These are phyloP conservation scores for Pentalonia nigronervosa DNA, from an alignment of 1,140 invertebrate genomes.

Conservation along the genomic window DNA sequence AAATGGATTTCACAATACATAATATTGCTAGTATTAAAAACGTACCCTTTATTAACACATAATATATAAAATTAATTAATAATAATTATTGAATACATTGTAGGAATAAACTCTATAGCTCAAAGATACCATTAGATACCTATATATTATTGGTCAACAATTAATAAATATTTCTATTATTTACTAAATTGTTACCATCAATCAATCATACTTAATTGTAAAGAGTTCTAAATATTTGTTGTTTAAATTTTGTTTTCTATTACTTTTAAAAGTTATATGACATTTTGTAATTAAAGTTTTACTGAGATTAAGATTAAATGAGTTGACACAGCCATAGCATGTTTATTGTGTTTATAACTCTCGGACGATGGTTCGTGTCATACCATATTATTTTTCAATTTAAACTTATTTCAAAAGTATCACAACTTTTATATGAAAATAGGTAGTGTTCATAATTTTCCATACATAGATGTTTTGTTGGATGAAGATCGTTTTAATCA, in stretches of 20 bases:
- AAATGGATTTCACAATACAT: no score
- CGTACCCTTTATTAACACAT: not conserved
- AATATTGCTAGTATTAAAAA: not conserved
- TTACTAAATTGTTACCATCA: not conserved
- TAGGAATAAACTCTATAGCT: no score
- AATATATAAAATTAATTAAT: not conserved
- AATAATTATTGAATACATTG: not conserved
- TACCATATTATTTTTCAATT: slow-evolving; percentile 23
- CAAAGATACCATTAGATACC: no score
- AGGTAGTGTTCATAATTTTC: not conserved
- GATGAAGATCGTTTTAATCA: not conserved
- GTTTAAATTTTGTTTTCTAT: not conserved
- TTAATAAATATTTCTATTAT: not conserved
- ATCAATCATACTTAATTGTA: not conserved
- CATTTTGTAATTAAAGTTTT: not conserved
- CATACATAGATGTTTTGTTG: not conserved
- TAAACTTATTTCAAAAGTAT: slow-evolving; percentile 4
- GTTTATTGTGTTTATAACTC: slow-evolving; percentile 1
- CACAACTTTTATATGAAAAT: not conserved
- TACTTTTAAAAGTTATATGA: not conserved
- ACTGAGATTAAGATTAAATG: not conserved
- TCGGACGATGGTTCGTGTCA: not conserved
- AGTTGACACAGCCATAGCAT: not conserved
- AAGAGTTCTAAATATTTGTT: not conserved
- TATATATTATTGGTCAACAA: not conserved